phyloP scores from a whole-genome alignment of 1,140 invertebrate species.

The Drosophila subobscura region DNA sequence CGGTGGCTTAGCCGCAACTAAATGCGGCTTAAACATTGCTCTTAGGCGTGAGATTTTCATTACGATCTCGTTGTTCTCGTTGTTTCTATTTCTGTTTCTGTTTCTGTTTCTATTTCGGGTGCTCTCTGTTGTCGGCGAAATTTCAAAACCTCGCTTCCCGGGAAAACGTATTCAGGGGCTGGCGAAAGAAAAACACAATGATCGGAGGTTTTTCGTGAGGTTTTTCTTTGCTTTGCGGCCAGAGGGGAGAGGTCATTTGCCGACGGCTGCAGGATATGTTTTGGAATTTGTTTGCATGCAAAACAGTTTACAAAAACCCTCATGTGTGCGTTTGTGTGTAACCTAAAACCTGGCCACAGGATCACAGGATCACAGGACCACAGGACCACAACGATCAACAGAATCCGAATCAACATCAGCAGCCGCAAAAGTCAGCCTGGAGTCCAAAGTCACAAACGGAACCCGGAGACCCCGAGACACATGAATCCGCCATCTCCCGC shows the following conservation, averaged over 20 bases:
- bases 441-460: not conserved
- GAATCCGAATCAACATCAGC: conserved; percentile 32
- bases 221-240: conserved; percentile 16
- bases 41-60: conserved; percentile 79
- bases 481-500: too few species aligned
- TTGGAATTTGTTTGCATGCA: conserved; percentile 62
- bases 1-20: conserved; percentile 67
- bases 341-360: conserved; percentile 53
- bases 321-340: conserved; percentile 42
- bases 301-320: conserved; percentile 41
- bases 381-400: not conserved
- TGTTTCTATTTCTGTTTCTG: conserved; percentile 11
- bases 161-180: conserved; percentile 42
- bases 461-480: too few species aligned
- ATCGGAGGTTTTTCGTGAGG: conserved; percentile 16
- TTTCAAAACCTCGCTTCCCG: conserved; percentile 66
- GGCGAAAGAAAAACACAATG: conserved; percentile 35
- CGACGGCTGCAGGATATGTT: conserved; percentile 58
- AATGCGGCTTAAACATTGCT: conserved; percentile 73
- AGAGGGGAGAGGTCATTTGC: conserved; percentile 15
- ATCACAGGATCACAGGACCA: conserved; percentile 10
- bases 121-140: conserved; percentile 55
- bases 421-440: conserved; percentile 46
- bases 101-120: conserved; percentile 7
- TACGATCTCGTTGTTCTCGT: conserved; percentile 18